Base-by-base conservation (phyloP, 2,113 vertebrate species). In the Osmerus eperlanus region DNA sequence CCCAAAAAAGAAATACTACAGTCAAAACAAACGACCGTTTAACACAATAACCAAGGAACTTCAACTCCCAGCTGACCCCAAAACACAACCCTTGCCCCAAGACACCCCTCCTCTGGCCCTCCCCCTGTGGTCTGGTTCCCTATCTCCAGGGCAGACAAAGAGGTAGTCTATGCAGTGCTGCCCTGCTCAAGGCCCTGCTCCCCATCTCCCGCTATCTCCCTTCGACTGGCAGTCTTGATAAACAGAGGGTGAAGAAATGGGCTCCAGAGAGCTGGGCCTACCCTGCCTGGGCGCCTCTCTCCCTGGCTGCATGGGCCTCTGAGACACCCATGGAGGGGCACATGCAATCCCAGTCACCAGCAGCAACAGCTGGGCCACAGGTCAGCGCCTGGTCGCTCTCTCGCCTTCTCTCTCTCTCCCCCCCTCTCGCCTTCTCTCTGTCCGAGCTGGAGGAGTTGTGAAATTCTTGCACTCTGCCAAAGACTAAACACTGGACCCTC, bases 391-490 rank as follows among this genome's bases (percentile, higher is more conserved):
- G 86, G 86, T 83, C 87, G 36, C 36, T 6, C 75, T 87, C 69
- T 59, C 62, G 65, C 61, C 78, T 8, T 55, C 15, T 16, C 54
- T n/a, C 15, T 16, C 11, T 9, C 53, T 54, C 53, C 53, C 53
- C 53, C 14, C 8, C 54, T 55, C 54, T 55, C 54, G 8, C 1
- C 54, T 4, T 55, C 54, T 55, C 14, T 55, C 85, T 67, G 83
- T 82, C 82, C 82, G 79, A 90, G 83, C 80, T 60, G 54, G 72
- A 87, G 69, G 77, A 89, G 81, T 91, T 89, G 87, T 87, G 85
- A 92, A 92, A 88, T 87, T 88, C 83, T 84, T 81, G 72, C 81
- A 84, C 77, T 63, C 77, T 85, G 85, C 89, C 90, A 90, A 84
- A 84, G 81, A 82, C 70, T 72, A 79, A 83, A 74, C 78, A 70